Percentiles rank a stretch among this genome's conserved stretches.
phyloP scores from a whole-genome alignment of 2,113 vertebrate genomes.

The Xiphias gladius region DNA sequence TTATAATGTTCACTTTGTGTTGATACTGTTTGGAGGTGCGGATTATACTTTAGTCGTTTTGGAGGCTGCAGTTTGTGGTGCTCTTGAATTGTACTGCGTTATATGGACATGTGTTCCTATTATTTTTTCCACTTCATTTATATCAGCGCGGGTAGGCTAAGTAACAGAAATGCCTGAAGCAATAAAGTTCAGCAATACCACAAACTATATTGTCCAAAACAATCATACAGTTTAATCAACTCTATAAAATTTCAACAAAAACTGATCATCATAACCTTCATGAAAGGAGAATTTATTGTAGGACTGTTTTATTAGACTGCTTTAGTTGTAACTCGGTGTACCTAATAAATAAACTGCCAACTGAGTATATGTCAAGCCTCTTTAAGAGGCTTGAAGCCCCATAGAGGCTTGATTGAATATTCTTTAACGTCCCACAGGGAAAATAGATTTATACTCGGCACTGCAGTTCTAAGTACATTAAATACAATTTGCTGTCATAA shows the following conservation, averaged over 20 bases:
- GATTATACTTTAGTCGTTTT: no score
- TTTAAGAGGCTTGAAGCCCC: conserved; percentile 25
- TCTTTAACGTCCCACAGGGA: not conserved
- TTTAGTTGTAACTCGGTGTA: not conserved
- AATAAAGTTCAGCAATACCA: not conserved
- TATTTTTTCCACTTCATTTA: not conserved
- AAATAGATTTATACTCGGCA: not conserved
- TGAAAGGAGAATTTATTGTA: not conserved
- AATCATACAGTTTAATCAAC: not conserved
- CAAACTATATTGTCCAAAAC: not conserved
- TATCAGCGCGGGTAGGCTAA: not conserved
- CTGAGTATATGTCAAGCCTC: conserved; percentile 17
- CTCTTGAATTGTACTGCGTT: not conserved
- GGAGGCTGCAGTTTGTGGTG: not conserved
- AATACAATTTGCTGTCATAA: not conserved
- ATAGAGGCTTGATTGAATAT: not conserved
- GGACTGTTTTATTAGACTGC: not conserved
- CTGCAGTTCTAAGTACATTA: not conserved
- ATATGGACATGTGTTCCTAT: not conserved
- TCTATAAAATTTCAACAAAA: not conserved
- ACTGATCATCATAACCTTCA: not conserved
- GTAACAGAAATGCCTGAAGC: not conserved
- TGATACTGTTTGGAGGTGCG: no score
- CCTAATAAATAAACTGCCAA: not conserved
- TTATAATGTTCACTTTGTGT: no score